Percentiles rank a stretch among this genome's conserved stretches.
Conservation (phyloP, 2,888 invertebrate genomes). For the Eubasilissa splendida region DNA sequence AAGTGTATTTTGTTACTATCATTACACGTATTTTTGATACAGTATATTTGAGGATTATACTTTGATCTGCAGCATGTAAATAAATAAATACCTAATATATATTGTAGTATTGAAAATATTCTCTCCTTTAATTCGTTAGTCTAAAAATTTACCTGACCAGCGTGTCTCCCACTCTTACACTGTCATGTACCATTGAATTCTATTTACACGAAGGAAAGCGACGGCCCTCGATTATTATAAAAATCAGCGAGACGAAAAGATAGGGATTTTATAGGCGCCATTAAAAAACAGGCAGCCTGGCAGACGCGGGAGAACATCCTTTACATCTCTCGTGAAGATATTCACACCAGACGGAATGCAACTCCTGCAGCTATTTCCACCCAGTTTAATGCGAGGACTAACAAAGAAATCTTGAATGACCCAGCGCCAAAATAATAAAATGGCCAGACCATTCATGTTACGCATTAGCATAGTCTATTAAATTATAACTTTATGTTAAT, state of each 20-base stretch:
- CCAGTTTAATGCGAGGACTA: conserved; percentile 2
- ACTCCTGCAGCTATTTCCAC: neutral
- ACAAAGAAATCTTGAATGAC: neutral
- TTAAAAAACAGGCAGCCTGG: conserved; percentile 53
- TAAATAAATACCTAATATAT: neutral
- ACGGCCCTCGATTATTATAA: conserved; percentile 58
- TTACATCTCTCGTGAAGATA: conserved; percentile 16
- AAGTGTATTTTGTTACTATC: neutral
- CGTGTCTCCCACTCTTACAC: neutral
- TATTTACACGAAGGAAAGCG: conserved; percentile 36
- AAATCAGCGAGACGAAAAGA: conserved; percentile 58
- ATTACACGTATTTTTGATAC: neutral
- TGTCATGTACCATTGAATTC: conserved; percentile 36
- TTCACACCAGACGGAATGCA: conserved; percentile 24
- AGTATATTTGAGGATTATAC: neutral
- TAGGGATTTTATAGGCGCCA: conserved; percentile 57
- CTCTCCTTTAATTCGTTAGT: neutral
- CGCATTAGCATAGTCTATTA: no score
- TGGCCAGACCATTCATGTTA: no score
- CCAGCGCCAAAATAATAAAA: neutral
- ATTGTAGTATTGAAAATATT: neutral
- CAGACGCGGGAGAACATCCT: conserved; percentile 46
- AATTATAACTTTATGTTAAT: no score
- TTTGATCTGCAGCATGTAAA: neutral
- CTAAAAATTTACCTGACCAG: neutral